Percentiles rank a stretch among this genome's conserved stretches.
phyloP scores from a whole-genome alignment of 2,797 vertebrate species.

The Sebastiscus tertius region DNA sequence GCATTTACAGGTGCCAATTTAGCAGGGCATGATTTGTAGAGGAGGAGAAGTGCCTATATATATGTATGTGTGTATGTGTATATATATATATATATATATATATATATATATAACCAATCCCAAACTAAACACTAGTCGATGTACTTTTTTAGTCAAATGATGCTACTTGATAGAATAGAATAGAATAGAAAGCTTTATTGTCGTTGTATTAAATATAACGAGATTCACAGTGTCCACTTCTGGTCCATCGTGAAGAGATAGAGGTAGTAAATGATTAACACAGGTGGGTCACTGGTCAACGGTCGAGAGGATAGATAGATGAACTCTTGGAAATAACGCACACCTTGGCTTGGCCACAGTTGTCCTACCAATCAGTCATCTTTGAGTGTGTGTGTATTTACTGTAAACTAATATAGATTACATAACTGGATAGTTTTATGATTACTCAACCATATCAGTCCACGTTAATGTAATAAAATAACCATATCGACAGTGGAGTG shows the following conservation, averaged over 20 bases:
- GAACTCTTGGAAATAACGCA: neutral
- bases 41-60: conserved; percentile 52
- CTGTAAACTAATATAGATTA: neutral
- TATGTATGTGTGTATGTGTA: too few relatives aligned
- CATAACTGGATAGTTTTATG: neutral
- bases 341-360: neutral
- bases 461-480: neutral
- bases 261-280: conserved; percentile 25
- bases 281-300: neutral
- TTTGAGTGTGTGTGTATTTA: accelerated
- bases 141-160: too few relatives aligned
- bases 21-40: conserved; percentile 19
- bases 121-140: too few relatives aligned
- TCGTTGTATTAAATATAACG: too few relatives aligned
- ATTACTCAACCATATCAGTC: accelerated
- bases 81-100: too few relatives aligned
- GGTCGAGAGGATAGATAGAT: too few relatives aligned
- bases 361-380: too few relatives aligned
- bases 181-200: too few relatives aligned
- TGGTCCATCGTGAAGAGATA: neutral
- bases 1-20: conserved; percentile 24
- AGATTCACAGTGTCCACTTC: too few relatives aligned
- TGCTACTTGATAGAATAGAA: too few relatives aligned
- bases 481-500: neutral
- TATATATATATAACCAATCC: too few relatives aligned